Evolutionary conservation across 2,888 invertebrate species (phyloP).

Genomic region (Prosapia bicincta): DNA sequence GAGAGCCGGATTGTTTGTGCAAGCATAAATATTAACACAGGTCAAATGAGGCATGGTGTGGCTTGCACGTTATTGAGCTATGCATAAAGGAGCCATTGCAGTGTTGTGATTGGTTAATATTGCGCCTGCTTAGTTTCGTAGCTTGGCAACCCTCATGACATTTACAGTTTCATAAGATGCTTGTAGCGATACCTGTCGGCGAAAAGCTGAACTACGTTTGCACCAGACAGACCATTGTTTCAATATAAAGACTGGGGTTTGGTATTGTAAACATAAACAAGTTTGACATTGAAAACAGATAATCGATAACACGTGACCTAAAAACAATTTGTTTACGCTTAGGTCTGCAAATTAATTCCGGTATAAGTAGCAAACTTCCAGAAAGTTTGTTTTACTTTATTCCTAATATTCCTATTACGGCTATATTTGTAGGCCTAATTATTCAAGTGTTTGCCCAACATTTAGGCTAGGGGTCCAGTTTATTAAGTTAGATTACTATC

Average conservation of each 20-base stretch:
- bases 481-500: too few relatives aligned
- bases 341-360: too few relatives aligned
- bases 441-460: too few relatives aligned
- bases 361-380: too few relatives aligned
- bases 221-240: constrained; percentile 7
- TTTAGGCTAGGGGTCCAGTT: too few relatives aligned
- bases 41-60: constrained; percentile 32
- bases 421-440: too few relatives aligned
- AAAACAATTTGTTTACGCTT: background rate
- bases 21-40: constrained; percentile 32
- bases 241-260: background rate
- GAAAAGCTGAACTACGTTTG: constrained; percentile 4
- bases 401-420: too few relatives aligned
- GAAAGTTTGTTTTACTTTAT: too few relatives aligned
- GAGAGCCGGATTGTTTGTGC: constrained; percentile 29
- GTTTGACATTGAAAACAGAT: background rate
- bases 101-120: constrained; percentile 19
- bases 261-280: background rate
- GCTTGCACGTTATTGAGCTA: constrained; percentile 25
- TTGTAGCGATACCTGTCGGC: constrained; percentile 15
- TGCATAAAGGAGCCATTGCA: constrained; percentile 29
- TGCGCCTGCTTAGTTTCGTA: constrained; percentile 17
- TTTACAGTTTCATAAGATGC: background rate
- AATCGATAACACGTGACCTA: background rate
- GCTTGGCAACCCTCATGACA: constrained; percentile 10